A percentile compares a stretch with the other conserved stretches of the same genome.
Evolutionary conservation across 2,888 invertebrate genomes (phyloP).

Genomic region (Muschampia plurimacula): DNA sequence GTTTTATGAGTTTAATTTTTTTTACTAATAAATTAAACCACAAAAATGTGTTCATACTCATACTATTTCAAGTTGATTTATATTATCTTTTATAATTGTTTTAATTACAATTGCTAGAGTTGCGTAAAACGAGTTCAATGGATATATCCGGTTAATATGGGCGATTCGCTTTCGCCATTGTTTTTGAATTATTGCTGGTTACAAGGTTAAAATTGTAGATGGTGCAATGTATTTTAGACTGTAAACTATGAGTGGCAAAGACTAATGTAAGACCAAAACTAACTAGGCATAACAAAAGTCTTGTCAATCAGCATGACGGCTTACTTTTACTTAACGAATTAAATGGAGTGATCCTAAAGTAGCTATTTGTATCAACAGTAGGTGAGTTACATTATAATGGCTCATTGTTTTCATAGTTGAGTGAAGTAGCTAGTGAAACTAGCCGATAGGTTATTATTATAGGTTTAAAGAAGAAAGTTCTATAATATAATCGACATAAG

Average conservation of each 20-base stretch:
- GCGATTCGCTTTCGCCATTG: constrained; percentile 54
- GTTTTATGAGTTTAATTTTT: background rate
- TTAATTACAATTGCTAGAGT: constrained; percentile 16
- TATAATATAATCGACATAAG: background rate
- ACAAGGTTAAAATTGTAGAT: constrained; percentile 2
- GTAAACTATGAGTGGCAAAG: background rate
- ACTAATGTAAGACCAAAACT: background rate
- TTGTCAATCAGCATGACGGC: constrained; percentile 39
- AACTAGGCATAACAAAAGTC: constrained; percentile 17
- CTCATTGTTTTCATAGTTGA: constrained; percentile 4
- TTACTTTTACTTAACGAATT: constrained; percentile 41
- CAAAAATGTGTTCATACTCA: background rate
- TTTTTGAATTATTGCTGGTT: constrained; percentile 40
- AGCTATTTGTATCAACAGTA: constrained; percentile 14
- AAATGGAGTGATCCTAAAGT: constrained; percentile 7
- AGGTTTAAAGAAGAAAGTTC: background rate
- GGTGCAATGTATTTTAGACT: background rate
- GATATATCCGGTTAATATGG: constrained; percentile 43
- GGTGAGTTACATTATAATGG: constrained; percentile 7
- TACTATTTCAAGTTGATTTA: constrained; percentile 6
- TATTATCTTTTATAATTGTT: constrained; percentile 10
- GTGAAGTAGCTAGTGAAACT: background rate
- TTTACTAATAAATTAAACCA: background rate
- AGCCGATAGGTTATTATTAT: background rate
- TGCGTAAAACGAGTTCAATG: constrained; percentile 23